phyloP scores from a whole-genome alignment of 2,113 vertebrate genomes.

The Thermophis baileyi region DNA sequence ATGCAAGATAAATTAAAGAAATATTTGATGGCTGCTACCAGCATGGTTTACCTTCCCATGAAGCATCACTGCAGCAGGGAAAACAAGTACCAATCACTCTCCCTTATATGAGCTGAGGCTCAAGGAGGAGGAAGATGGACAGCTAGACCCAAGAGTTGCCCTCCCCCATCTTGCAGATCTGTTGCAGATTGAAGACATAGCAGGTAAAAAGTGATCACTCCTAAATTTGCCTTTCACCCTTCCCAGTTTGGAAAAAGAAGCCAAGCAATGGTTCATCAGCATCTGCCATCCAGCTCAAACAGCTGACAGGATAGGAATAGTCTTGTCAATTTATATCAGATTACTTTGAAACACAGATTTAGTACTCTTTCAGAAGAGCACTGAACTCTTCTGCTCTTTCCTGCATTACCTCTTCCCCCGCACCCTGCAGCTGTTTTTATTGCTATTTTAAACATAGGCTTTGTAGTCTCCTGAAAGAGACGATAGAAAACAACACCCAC shows the following conservation, averaged over 20 bases:
- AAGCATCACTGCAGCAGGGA: background rate
- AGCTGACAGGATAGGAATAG: background rate
- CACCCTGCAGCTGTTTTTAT: background rate
- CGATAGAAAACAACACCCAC: background rate
- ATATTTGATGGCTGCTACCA: background rate
- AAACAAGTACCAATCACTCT: background rate
- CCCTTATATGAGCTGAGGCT: background rate
- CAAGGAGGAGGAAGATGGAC: background rate
- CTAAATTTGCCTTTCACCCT: background rate
- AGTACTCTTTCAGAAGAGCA: background rate
- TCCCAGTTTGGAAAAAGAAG: background rate
- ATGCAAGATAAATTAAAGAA: background rate
- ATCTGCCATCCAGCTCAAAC: background rate
- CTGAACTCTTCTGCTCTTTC: background rate
- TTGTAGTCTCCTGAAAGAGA: background rate
- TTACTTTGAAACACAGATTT: background rate
- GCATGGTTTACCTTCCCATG: background rate
- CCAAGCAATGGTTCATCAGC: background rate
- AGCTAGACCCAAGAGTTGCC: background rate
- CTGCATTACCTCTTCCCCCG: background rate
- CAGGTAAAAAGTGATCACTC: background rate
- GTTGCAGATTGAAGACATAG: background rate
- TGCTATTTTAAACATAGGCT: background rate
- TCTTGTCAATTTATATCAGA: background rate
- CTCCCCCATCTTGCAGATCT: background rate